A percentile compares a stretch with the other conserved stretches of the same genome.
phyloP scores from a whole-genome alignment of 2,797 vertebrate genomes.

The Thalassophryne amazonica region DNA sequence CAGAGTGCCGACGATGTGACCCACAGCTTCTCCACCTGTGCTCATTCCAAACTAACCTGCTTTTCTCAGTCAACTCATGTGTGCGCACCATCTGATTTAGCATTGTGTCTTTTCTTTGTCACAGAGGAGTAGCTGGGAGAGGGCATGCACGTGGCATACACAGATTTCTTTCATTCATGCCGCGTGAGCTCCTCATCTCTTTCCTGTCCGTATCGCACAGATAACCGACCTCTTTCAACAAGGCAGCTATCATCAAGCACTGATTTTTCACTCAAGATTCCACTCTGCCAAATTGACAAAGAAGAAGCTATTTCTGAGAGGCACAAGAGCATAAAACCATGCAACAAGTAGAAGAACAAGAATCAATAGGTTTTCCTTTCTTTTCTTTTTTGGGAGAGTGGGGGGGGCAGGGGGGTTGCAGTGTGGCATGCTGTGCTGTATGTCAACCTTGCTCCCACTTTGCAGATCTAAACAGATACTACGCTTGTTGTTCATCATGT shows the following conservation, averaged over 20 bases:
- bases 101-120: conserved; percentile 38
- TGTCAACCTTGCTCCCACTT: conserved; percentile 64
- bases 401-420: conserved; percentile 35
- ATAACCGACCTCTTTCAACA: conserved; percentile 28
- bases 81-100: conserved; percentile 28
- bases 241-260: conserved; percentile 34
- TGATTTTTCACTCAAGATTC: conserved; percentile 47
- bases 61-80: too few species aligned
- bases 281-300: conserved; percentile 49
- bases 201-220: conserved; percentile 44
- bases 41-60: too few species aligned
- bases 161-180: conserved; percentile 42
- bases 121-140: conserved; percentile 33
- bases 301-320: conserved; percentile 45
- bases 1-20: too few species aligned
- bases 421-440: conserved; percentile 40
- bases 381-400: conserved; percentile 45
- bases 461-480: conserved; percentile 67
- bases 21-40: too few species aligned
- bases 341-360: conserved; percentile 34
- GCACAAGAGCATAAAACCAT: conserved; percentile 42
- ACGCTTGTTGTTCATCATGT: conserved; percentile 69
- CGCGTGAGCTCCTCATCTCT: conserved; percentile 43
- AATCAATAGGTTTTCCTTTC: conserved; percentile 53
- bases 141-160: conserved; percentile 7